Conservation (phyloP, 2,888 invertebrate species). For the Andrena marginata region DNA sequence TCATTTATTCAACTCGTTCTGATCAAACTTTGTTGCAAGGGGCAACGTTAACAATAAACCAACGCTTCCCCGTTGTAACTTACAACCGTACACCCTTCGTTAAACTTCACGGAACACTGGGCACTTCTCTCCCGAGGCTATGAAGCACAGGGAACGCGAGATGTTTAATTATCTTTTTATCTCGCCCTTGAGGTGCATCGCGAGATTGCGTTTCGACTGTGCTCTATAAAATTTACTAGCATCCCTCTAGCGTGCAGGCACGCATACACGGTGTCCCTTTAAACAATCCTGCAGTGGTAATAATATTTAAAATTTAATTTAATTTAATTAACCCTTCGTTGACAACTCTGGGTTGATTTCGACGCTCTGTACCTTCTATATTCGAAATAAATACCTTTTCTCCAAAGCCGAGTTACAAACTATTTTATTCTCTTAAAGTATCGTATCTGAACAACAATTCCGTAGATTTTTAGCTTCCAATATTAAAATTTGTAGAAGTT, state of each 20-base stretch:
- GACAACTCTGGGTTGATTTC: too few relatives aligned
- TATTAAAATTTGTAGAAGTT: too few relatives aligned
- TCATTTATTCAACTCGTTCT: constrained; percentile 44
- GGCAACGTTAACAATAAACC: constrained; percentile 36
- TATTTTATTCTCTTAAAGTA: too few relatives aligned
- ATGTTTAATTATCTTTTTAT: constrained; percentile 54
- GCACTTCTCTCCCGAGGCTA: not conserved
- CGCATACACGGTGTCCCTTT: not conserved
- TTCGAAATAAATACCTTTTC: too few relatives aligned
- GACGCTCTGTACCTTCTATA: too few relatives aligned
- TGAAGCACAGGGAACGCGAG: constrained; percentile 6
- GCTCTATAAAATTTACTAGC: constrained; percentile 26
- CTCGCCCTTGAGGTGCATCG: constrained; percentile 19
- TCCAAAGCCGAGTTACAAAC: too few relatives aligned
- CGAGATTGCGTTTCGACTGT: constrained; percentile 28
- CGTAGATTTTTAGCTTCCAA: too few relatives aligned
- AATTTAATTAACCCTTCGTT: too few relatives aligned
- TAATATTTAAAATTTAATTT: not conserved
- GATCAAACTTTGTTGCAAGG: constrained; percentile 37
- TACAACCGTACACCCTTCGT: constrained; percentile 19
- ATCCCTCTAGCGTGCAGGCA: not conserved
- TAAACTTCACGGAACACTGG: constrained; percentile 13
- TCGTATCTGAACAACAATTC: too few relatives aligned
- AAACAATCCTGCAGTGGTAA: not conserved
- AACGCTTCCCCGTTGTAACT: constrained; percentile 7